These are phyloP conservation scores for Microchirus variegatus DNA, from an alignment of 2,797 vertebrate species.

Conservation along the genomic window DNA sequence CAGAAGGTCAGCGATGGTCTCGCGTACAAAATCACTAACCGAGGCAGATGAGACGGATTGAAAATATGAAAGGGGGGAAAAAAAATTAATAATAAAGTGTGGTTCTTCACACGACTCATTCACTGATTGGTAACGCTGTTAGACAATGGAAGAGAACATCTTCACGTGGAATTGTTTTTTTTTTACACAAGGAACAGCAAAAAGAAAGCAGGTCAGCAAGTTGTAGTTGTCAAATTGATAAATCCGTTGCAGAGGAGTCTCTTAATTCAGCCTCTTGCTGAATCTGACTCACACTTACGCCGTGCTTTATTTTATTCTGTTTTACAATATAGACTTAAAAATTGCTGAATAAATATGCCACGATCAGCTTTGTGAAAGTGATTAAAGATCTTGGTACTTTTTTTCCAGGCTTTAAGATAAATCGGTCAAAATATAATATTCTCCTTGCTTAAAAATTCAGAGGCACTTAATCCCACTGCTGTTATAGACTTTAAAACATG, in stretches of 20 bases:
- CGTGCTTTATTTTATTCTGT: slow-evolving; percentile 47
- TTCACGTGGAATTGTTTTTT: slow-evolving; percentile 41
- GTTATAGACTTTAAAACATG: not conserved
- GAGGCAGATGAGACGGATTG: slow-evolving; percentile 17
- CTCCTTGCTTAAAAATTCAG: not conserved
- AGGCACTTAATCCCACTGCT: too few relatives aligned
- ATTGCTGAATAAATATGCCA: not conserved
- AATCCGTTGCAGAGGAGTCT: slow-evolving; percentile 49
- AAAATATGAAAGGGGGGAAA: slow-evolving; percentile 7
- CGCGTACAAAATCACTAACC: slow-evolving; percentile 29
- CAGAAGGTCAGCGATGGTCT: slow-evolving; percentile 19
- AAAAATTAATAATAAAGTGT: too few relatives aligned
- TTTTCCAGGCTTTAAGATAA: not conserved
- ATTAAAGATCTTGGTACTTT: too few relatives aligned
- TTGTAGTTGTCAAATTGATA: slow-evolving; percentile 55
- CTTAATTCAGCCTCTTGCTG: slow-evolving; percentile 45
- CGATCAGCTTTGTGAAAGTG: not conserved
- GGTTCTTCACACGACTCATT: slow-evolving; percentile 29
- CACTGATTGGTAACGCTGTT: slow-evolving; percentile 25
- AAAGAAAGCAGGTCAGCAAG: slow-evolving; percentile 56
- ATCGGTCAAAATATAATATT: not conserved
- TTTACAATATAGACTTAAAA: slow-evolving; percentile 40
- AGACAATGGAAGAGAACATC: slow-evolving; percentile 14
- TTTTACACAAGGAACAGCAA: slow-evolving; percentile 28
- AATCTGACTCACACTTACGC: slow-evolving; percentile 20